These are phyloP conservation scores for Salpingus planirostris DNA, from an alignment of 2,888 invertebrate species.

Conservation along the genomic window DNA sequence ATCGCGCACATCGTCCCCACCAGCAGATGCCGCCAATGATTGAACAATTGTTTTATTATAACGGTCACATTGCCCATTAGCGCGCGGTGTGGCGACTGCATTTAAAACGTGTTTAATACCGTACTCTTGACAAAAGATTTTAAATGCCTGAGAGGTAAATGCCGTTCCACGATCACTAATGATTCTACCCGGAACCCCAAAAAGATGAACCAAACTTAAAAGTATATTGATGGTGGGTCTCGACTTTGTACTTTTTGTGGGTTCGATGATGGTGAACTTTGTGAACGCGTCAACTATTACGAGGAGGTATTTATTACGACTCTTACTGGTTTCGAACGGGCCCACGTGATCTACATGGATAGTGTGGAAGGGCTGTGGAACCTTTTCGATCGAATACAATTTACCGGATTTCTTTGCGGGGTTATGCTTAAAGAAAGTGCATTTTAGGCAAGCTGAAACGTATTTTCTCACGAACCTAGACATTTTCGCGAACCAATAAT, in stretches of 20 bases:
- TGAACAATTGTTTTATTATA: conserved; percentile 6
- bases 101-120: conserved; percentile 14
- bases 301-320: conserved; percentile 20
- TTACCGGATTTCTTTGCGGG: conserved; percentile 19
- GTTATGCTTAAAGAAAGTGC: conserved; percentile 20
- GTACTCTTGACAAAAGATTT: conserved; percentile 8
- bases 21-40: conserved; percentile 5
- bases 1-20: conserved; percentile 10
- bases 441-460: conserved; percentile 26
- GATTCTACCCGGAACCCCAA: conserved; percentile 18
- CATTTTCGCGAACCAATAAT: conserved; percentile 20
- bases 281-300: conserved; percentile 25
- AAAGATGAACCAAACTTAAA: conserved; percentile 15
- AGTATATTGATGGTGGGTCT: conserved; percentile 14
- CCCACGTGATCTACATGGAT: conserved; percentile 23
- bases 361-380: conserved; percentile 9
- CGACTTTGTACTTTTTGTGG: conserved; percentile 16
- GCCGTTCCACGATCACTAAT: conserved; percentile 15
- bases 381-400: conserved; percentile 23
- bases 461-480: conserved; percentile 24
- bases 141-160: conserved; percentile 14
- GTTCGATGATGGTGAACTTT: conserved; percentile 22
- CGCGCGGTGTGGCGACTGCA: conserved; percentile 11
- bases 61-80: conserved; percentile 12
- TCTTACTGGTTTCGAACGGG: conserved; percentile 20